Conservation (phyloP, 2,797 vertebrate species). For the Muscicapa comitata region DNA sequence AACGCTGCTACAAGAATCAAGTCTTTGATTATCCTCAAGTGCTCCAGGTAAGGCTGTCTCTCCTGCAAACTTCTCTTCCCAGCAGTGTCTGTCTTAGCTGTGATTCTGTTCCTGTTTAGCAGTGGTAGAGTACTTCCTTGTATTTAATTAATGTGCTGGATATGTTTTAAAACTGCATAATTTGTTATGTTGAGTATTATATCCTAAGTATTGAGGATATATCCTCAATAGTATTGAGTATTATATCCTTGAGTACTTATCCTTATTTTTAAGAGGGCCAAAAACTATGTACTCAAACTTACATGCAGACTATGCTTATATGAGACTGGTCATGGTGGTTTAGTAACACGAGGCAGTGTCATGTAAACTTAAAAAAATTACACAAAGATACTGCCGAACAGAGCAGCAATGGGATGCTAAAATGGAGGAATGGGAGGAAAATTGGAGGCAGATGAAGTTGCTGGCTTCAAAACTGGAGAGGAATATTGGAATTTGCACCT, state of each 20-base stretch:
- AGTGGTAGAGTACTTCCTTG: not conserved
- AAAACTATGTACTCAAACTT: not conserved
- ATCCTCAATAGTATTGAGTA: not conserved
- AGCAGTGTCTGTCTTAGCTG: not conserved
- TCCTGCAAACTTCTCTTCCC: not conserved
- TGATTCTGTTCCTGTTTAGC: not conserved
- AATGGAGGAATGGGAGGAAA: not conserved
- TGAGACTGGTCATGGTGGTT: not conserved
- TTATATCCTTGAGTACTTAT: not conserved
- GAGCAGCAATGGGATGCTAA: not conserved
- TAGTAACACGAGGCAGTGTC: not conserved
- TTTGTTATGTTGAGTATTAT: not conserved
- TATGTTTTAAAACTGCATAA: not conserved
- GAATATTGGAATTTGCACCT: not conserved
- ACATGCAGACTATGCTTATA: fast-evolving
- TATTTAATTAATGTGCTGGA: not conserved
- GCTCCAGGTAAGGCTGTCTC: conserved; percentile 82
- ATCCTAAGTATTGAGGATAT: no score
- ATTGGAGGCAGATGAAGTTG: not conserved
- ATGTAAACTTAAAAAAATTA: not conserved
- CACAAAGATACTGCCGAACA: not conserved
- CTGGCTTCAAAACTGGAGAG: not conserved
- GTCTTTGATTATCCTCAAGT: conserved; percentile 95
- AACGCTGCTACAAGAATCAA: conserved; percentile 89
- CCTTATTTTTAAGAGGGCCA: not conserved